Percentiles rank a stretch among this genome's conserved stretches.
These are phyloP conservation scores for Cydia amplana DNA, from an alignment of 1,140 invertebrate genomes.

Conservation along the genomic window DNA sequence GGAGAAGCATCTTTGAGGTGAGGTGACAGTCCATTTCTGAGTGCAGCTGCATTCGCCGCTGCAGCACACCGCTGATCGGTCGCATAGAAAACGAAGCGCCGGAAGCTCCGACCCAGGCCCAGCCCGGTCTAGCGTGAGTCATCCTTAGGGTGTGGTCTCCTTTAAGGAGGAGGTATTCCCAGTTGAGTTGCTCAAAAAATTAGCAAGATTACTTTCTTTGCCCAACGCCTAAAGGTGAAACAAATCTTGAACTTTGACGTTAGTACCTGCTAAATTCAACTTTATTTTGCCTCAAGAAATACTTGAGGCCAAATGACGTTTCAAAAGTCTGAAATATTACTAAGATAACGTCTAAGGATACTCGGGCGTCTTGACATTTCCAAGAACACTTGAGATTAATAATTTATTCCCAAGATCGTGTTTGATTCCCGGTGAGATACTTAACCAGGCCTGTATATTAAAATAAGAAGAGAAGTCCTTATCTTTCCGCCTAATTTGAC, in stretches of 20 bases:
- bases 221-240: background rate
- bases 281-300: background rate
- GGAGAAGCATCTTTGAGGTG: no score
- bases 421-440: background rate
- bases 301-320: background rate
- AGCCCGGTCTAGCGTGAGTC: no score
- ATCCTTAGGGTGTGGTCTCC: no score
- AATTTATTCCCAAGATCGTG: no score
- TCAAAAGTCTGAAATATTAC: background rate
- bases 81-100: no score
- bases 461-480: background rate
- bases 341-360: conserved; percentile 8
- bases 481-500: no score
- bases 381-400: background rate
- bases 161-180: no score
- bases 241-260: background rate
- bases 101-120: no score
- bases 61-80: no score
- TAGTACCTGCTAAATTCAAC: background rate
- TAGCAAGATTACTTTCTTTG: background rate
- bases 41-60: no score
- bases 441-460: background rate
- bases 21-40: no score
- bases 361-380: background rate
- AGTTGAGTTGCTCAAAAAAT: background rate